Evolutionary conservation across 1,140 invertebrate genomes (phyloP).

Genomic region (Sarcophaga peregrina): DNA sequence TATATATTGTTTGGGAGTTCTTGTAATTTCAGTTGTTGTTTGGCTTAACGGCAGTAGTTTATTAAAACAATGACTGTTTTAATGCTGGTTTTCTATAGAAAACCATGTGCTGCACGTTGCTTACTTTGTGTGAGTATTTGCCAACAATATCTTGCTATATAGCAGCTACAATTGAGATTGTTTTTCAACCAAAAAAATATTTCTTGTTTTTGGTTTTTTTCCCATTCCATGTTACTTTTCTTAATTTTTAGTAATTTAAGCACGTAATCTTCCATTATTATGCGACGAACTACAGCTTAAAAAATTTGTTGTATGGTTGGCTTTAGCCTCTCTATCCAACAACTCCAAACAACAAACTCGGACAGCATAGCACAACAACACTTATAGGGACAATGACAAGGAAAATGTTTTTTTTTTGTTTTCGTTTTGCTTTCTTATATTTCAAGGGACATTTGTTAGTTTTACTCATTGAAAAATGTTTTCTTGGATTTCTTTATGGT

Average conservation of each 20-base stretch:
- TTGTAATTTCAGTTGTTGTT: background rate
- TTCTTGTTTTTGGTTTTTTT: background rate
- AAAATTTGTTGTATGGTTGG: constrained; percentile 21
- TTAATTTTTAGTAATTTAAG: constrained; percentile 62
- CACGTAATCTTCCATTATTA: constrained; percentile 63
- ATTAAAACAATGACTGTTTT: constrained; percentile 41
- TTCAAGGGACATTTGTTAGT: constrained; percentile 24
- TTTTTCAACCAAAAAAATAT: background rate
- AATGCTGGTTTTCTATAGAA: background rate
- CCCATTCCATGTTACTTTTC: background rate
- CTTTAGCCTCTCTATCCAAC: constrained; percentile 27
- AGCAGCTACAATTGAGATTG: background rate
- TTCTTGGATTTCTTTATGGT: background rate
- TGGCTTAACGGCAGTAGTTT: background rate
- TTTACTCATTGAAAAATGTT: background rate
- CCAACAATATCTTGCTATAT: background rate
- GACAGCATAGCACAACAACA: background rate
- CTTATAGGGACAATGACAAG: background rate
- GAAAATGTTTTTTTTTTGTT: background rate
- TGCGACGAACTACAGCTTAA: constrained; percentile 39
- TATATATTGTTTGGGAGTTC: background rate
- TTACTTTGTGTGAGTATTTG: background rate
- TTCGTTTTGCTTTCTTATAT: background rate
- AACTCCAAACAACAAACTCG: too few relatives aligned
- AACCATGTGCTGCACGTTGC: background rate